Conservation (phyloP, 2,888 invertebrate genomes). For the Pachycephus smyrnensis region DNA sequence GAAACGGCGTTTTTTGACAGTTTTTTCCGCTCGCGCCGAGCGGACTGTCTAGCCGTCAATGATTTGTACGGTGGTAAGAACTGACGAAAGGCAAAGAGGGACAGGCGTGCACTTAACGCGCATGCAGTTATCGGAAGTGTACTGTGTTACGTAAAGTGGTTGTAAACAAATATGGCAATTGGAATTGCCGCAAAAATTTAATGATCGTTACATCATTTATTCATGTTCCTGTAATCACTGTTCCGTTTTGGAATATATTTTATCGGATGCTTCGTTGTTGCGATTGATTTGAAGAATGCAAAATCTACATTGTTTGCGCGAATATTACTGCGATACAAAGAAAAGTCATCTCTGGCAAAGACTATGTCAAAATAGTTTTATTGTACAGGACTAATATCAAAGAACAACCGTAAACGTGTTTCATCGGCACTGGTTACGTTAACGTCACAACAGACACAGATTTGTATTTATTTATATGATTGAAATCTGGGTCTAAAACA, state of each 20-base stretch:
- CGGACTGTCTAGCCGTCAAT: too few species aligned
- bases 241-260: background rate
- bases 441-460: background rate
- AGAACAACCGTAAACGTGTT: background rate
- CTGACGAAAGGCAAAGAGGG: too few species aligned
- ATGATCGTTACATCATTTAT: background rate
- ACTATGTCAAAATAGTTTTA: slow-evolving; percentile 8
- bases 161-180: background rate
- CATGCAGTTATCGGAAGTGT: too few species aligned
- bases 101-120: too few species aligned
- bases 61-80: too few species aligned
- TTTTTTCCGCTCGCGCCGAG: too few species aligned
- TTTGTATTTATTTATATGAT: background rate
- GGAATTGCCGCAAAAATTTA: background rate
- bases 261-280: background rate
- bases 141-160: background rate
- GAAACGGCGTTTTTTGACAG: too few species aligned
- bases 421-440: background rate
- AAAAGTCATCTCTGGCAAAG: background rate
- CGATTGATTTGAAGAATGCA: background rate
- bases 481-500: background rate
- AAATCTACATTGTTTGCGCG: background rate
- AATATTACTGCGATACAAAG: background rate
- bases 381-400: slow-evolving; percentile 22
- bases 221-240: background rate